phyloP scores from a whole-genome alignment of 2,888 invertebrate species.

The Leucoma salicis region DNA sequence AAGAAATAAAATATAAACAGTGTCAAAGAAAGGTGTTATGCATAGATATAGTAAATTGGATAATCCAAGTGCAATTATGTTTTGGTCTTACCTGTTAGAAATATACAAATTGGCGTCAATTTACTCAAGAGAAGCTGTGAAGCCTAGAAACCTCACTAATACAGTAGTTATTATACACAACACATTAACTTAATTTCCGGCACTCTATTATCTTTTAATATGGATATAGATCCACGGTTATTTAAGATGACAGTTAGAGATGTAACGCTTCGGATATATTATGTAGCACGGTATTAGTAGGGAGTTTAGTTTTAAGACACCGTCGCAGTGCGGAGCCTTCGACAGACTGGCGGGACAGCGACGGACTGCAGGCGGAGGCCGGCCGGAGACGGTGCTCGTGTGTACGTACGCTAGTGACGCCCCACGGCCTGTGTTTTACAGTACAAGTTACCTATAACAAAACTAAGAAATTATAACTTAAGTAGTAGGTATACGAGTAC shows the following conservation, averaged over 20 bases:
- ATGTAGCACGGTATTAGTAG: slow-evolving; percentile 24
- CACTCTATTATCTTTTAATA: slow-evolving; percentile 39
- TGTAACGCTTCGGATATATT: slow-evolving; percentile 32
- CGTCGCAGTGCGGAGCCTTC: slow-evolving; percentile 72
- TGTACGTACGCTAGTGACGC: slow-evolving; percentile 27
- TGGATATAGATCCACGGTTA: slow-evolving; percentile 28
- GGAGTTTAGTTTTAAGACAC: slow-evolving; percentile 45
- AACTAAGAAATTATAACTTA: too few relatives aligned
- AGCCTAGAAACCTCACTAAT: slow-evolving; percentile 50
- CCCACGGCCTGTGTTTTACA: slow-evolving; percentile 18
- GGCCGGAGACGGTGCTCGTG: slow-evolving; percentile 41
- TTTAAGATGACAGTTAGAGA: slow-evolving; percentile 26
- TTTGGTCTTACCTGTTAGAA: slow-evolving; percentile 62
- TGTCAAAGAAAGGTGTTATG: background rate
- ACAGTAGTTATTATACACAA: slow-evolving; percentile 48
- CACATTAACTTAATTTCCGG: slow-evolving; percentile 42
- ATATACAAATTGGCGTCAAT: slow-evolving; percentile 54
- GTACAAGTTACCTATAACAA: slow-evolving; percentile 27
- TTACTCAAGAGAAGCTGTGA: slow-evolving; percentile 44
- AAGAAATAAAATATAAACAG: background rate
- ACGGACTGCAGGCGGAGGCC: slow-evolving; percentile 35
- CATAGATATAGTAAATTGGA: background rate
- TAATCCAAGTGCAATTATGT: background rate
- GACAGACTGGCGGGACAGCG: slow-evolving; percentile 57
- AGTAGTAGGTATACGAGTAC: too few relatives aligned